Conservation (phyloP, 2,797 vertebrate genomes). For the Ctenopoma kingsleyae region DNA sequence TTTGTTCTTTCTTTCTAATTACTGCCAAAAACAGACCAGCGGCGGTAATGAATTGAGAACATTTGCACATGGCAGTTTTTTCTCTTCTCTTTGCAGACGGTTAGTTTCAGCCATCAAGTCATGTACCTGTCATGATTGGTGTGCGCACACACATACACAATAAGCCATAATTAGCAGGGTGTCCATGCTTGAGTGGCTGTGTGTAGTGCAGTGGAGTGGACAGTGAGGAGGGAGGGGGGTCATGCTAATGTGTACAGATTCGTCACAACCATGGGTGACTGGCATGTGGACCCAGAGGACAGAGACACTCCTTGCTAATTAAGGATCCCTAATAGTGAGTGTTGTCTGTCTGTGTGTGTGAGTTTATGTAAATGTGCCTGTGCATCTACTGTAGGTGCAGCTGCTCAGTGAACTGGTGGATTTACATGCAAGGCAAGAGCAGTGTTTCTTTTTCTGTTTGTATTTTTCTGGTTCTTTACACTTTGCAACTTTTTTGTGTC, state of each 20-base stretch:
- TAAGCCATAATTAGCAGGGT: constrained; percentile 68
- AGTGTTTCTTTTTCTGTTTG: neutral
- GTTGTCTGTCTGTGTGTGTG: constrained; percentile 40
- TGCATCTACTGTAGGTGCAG: constrained; percentile 10
- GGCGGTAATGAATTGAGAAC: constrained; percentile 61
- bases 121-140: constrained; percentile 49
- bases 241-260: constrained; percentile 60
- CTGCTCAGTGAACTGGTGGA: neutral
- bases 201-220: constrained; percentile 73
- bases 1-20: constrained; percentile 38
- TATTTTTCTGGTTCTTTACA: neutral
- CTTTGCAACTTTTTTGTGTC: neutral
- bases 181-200: constrained; percentile 70
- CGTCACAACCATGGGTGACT: constrained; percentile 55
- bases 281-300: constrained; percentile 59
- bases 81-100: constrained; percentile 40
- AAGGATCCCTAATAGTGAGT: constrained; percentile 54
- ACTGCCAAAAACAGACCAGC: constrained; percentile 26
- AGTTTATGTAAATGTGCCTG: constrained; percentile 26
- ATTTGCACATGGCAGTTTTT: constrained; percentile 63
- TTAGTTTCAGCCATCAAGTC: constrained; percentile 58
- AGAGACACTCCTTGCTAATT: constrained; percentile 71
- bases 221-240: constrained; percentile 58
- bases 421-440: neutral
- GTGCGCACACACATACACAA: constrained; percentile 22